phyloP scores from a whole-genome alignment of 2,113 vertebrate genomes.

The Mesembrinibis cayennensis region DNA sequence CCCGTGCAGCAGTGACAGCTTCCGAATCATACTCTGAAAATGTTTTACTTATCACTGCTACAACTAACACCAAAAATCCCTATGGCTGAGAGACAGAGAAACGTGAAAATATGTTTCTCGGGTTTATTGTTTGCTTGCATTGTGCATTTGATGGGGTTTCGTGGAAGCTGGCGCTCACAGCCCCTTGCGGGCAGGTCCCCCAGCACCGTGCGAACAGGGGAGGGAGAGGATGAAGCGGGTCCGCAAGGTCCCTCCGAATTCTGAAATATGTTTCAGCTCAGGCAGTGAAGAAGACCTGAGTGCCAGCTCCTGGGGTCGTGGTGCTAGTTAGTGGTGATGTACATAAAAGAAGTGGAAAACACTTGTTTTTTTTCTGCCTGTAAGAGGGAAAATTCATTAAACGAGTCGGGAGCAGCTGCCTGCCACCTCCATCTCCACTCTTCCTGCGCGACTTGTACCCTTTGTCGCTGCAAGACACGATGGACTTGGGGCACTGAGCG shows the following conservation, averaged over 20 bases:
- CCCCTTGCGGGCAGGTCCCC: neutral
- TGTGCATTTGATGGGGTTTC: fast-evolving
- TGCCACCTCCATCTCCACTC: neutral
- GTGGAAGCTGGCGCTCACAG: neutral
- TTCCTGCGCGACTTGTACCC: neutral
- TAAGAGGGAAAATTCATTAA: neutral
- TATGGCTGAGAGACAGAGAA: neutral
- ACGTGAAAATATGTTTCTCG: fast-evolving
- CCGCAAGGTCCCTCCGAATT: fast-evolving
- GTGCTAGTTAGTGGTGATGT: neutral
- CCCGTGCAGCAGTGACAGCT: fast-evolving
- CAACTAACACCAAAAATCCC: neutral
- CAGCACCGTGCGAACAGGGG: fast-evolving
- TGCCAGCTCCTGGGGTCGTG: neutral
- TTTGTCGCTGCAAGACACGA: neutral
- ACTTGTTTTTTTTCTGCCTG: neutral
- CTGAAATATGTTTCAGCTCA: neutral
- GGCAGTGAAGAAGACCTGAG: neutral
- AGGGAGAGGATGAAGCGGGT: neutral
- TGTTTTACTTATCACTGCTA: neutral
- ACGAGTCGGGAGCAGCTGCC: neutral
- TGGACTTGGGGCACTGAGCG: fast-evolving
- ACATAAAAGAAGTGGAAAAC: neutral
- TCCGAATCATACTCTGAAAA: neutral
- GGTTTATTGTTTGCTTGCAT: neutral